phyloP scores from a whole-genome alignment of 1,140 invertebrate species.

The Anastrepha ludens region DNA sequence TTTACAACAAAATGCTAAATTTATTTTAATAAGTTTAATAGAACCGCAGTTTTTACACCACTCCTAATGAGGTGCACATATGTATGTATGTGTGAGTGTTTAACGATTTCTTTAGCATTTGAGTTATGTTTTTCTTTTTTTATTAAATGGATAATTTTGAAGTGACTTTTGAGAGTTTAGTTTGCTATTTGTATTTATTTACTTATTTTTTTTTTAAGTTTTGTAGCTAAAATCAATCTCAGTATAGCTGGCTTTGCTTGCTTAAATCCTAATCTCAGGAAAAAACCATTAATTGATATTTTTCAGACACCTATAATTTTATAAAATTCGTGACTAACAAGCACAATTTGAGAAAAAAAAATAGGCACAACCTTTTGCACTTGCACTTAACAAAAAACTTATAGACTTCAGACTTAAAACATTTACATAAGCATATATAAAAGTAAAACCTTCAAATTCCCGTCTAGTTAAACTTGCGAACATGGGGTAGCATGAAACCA shows the following conservation, averaged over 20 bases:
- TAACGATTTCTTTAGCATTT: background rate
- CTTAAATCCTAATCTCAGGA: background rate
- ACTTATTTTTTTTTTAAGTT: background rate
- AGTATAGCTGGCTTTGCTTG: background rate
- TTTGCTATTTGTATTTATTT: background rate
- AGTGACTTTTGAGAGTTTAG: constrained; percentile 11
- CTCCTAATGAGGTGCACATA: background rate
- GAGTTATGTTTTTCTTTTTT: background rate
- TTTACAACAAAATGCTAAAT: background rate
- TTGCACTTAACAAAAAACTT: background rate
- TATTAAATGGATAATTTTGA: background rate
- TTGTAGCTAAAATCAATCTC: constrained; percentile 28
- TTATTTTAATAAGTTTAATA: background rate
- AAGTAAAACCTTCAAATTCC: background rate
- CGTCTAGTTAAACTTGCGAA: background rate
- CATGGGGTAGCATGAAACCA: background rate
- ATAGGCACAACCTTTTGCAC: too few relatives aligned
- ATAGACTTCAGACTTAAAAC: background rate
- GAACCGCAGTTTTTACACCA: background rate
- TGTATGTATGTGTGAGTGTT: constrained; percentile 17
- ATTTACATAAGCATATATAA: background rate
- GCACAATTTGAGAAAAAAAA: background rate
- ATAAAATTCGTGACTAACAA: background rate
- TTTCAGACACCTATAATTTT: background rate
- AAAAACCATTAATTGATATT: background rate